These are phyloP conservation scores for Rhagoletis pomonella DNA, from an alignment of 1,140 invertebrate species.

Conservation along the genomic window DNA sequence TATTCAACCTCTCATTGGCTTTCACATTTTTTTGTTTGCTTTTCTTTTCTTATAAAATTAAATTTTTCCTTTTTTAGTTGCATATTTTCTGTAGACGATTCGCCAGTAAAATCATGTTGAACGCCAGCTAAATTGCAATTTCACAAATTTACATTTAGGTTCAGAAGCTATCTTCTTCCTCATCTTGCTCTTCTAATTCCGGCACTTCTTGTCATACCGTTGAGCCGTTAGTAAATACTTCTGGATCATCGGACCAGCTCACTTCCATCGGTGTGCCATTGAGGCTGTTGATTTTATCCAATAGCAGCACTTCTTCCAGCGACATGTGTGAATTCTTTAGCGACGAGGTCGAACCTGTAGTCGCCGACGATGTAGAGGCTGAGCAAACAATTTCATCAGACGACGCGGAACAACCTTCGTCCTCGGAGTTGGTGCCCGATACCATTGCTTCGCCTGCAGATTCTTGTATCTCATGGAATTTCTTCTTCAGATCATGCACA, in stretches of 20 bases:
- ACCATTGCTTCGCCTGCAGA: slow-evolving; percentile 81
- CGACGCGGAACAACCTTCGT: slow-evolving; percentile 75
- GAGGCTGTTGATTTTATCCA: slow-evolving; percentile 65
- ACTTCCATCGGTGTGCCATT: slow-evolving; percentile 74
- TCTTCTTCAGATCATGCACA: slow-evolving; percentile 66
- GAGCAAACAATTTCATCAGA: slow-evolving; percentile 69
- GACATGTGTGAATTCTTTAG: slow-evolving; percentile 65
- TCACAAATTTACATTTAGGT: neutral
- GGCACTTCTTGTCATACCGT: slow-evolving; percentile 59
- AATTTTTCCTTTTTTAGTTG: neutral
- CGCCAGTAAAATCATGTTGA: neutral
- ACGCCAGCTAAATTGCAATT: neutral
- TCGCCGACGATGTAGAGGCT: slow-evolving; percentile 61
- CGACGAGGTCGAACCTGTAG: slow-evolving; percentile 56
- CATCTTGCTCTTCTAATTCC: slow-evolving; percentile 56
- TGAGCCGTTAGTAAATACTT: slow-evolving; percentile 60
- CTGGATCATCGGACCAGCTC: slow-evolving; percentile 75
- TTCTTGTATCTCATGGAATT: slow-evolving; percentile 77
- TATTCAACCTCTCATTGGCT: slow-evolving; percentile 25
- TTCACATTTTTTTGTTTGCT: slow-evolving; percentile 34
- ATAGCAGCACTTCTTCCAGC: slow-evolving; percentile 68
- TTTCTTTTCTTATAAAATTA: slow-evolving; percentile 11
- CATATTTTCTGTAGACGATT: too few species aligned
- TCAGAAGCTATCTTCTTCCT: slow-evolving; percentile 59
- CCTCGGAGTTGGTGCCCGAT: slow-evolving; percentile 77